Evolutionary conservation across 1,140 invertebrate genomes (phyloP).

Genomic region (Lysiphlebus fabarum): DNA sequence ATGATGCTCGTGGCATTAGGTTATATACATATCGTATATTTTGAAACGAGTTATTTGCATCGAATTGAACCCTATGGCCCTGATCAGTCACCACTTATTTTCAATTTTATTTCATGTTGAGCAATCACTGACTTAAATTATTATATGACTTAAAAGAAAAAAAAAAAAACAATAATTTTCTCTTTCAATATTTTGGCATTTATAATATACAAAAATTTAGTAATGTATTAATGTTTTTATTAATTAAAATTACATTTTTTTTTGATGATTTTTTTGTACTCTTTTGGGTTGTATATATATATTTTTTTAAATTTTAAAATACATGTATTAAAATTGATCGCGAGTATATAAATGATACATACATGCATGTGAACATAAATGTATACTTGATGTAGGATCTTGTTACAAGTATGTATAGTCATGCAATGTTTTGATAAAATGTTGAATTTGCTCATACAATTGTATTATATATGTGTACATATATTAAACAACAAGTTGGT

Average conservation of each 20-base stretch:
- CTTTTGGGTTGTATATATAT: too few relatives aligned
- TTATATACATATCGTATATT: slow-evolving; percentile 7
- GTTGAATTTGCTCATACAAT: not conserved
- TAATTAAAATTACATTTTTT: too few relatives aligned
- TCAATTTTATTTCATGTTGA: not conserved
- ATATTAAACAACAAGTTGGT: slow-evolving; percentile 8
- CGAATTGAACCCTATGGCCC: slow-evolving; percentile 43
- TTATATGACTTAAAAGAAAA: not conserved
- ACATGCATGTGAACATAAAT: slow-evolving; percentile 2
- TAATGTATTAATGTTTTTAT: too few relatives aligned
- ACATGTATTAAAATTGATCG: too few relatives aligned
- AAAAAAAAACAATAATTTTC: not conserved
- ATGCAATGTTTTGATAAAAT: slow-evolving; percentile 9
- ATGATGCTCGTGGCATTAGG: slow-evolving; percentile 22
- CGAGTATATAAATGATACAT: slow-evolving; percentile 4
- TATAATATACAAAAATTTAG: too few relatives aligned
- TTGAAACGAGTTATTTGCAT: slow-evolving; percentile 54
- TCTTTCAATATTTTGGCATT: too few relatives aligned
- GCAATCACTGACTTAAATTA: slow-evolving; percentile 6
- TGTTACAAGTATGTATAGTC: slow-evolving; percentile 12
- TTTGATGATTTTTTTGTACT: too few relatives aligned
- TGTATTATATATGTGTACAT: not conserved
- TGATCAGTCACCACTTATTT: not conserved
- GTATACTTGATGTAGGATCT: not conserved
- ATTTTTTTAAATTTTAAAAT: too few relatives aligned